Percentiles rank a stretch among this genome's conserved stretches.
phyloP scores from a whole-genome alignment of 2,797 vertebrate species.

The Acanthis flammea region DNA sequence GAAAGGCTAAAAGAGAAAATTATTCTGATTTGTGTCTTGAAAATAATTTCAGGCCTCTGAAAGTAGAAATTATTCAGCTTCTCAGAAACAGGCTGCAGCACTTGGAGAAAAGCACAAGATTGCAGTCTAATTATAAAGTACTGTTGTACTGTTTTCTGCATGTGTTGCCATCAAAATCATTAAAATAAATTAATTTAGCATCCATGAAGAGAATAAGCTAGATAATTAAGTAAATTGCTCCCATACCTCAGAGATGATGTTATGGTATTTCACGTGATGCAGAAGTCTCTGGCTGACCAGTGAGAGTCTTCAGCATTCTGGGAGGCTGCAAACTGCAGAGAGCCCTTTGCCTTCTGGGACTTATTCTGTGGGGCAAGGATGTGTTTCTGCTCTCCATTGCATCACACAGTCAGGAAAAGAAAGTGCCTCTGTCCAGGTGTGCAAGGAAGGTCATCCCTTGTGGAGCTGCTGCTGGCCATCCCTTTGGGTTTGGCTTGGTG shows the following conservation, averaged over 20 bases:
- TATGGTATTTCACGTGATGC: background rate
- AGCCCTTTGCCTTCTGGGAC: background rate
- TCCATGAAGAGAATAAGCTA: background rate
- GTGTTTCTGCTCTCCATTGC: rapidly evolving
- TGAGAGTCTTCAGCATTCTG: background rate
- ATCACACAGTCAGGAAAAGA: no score
- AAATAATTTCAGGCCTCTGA: background rate
- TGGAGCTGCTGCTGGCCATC: background rate
- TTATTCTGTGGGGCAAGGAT: background rate
- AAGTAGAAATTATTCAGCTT: background rate
- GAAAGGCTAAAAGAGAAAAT: background rate
- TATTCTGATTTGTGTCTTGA: slow-evolving; percentile 2
- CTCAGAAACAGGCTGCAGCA: background rate
- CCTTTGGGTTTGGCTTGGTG: background rate
- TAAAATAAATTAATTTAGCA: background rate
- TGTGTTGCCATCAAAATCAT: background rate
- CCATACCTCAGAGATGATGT: background rate
- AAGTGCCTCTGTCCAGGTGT: rapidly evolving
- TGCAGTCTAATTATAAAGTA: background rate
- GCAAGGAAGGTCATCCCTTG: rapidly evolving
- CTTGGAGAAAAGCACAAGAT: background rate
- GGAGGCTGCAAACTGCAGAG: background rate
- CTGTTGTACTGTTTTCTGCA: background rate
- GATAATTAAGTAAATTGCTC: background rate
- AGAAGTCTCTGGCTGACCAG: background rate